Evolutionary conservation across 2,888 invertebrate species (phyloP).

Genomic region (Tetanocera ferruginea): DNA sequence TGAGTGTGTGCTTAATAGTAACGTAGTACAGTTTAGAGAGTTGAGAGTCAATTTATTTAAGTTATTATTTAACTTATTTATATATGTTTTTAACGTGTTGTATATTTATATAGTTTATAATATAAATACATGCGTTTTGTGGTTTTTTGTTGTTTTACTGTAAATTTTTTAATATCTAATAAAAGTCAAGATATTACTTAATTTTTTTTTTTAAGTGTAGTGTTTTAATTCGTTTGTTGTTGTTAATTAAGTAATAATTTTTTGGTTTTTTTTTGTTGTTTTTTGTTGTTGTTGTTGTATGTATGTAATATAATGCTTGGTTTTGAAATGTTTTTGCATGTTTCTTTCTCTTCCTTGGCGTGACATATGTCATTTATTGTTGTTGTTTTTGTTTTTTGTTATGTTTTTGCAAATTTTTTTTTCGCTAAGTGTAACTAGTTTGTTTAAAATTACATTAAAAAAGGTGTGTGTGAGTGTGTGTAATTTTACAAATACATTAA

Average conservation of each 20-base stretch:
- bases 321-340: neutral
- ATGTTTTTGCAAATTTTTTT: neutral
- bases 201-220: conserved; percentile 14
- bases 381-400: neutral
- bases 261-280: conserved; percentile 7
- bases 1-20: conserved; percentile 42
- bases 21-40: conserved; percentile 31
- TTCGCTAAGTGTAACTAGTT: conserved; percentile 28
- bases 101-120: conserved; percentile 49
- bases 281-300: conserved; percentile 10
- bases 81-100: conserved; percentile 40
- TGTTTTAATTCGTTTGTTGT: conserved; percentile 19
- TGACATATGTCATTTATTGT: neutral
- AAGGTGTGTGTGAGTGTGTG: conserved; percentile 26
- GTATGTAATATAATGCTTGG: neutral
- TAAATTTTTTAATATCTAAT: conserved; percentile 27
- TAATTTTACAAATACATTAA: conserved; percentile 38
- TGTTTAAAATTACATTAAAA: conserved; percentile 31
- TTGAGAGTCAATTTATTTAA: conserved; percentile 36
- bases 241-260: neutral
- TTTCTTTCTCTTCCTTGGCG: neutral
- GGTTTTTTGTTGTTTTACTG: conserved; percentile 30
- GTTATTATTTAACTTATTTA: conserved; percentile 49
- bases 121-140: conserved; percentile 50
- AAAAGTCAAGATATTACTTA: conserved; percentile 10